Percentiles rank a stretch among this genome's conserved stretches.
Evolutionary conservation across 2,797 vertebrate genomes (phyloP).

Genomic region (Podarcis lilfordi): DNA sequence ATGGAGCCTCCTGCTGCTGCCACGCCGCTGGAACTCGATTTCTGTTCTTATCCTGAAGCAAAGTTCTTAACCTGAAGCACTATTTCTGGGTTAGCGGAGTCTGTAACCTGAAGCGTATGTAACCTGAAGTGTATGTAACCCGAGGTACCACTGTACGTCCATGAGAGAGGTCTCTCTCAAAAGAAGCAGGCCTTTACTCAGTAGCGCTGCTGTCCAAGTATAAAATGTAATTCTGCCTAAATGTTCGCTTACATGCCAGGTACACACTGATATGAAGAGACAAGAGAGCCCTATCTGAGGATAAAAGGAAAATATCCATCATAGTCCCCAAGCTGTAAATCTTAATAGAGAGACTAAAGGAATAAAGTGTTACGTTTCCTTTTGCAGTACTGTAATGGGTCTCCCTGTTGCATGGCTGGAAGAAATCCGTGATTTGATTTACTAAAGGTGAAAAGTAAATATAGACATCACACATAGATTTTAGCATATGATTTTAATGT

Average conservation of each 20-base stretch:
- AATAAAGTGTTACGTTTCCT: neutral
- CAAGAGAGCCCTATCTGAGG: neutral
- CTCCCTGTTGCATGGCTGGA: neutral
- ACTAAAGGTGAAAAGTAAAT: slow-evolving; percentile 26
- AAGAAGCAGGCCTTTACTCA: neutral
- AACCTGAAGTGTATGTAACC: no score
- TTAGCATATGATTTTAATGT: slow-evolving; percentile 1
- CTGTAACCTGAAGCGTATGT: no score
- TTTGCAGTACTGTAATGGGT: neutral
- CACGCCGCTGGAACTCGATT: no score
- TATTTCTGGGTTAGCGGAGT: no score
- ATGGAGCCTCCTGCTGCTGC: no score
- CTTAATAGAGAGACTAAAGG: neutral
- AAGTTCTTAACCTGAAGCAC: no score
- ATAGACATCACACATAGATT: slow-evolving; percentile 10
- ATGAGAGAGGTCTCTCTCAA: neutral
- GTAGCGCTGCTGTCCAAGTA: neutral
- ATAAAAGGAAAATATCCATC: slow-evolving; percentile 12
- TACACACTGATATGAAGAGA: slow-evolving; percentile 30
- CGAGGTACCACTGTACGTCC: no score
- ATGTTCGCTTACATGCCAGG: neutral
- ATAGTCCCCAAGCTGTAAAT: slow-evolving; percentile 6
- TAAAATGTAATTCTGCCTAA: neutral
- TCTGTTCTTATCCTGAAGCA: no score
- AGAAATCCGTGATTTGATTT: neutral